Evolutionary conservation across 2,113 vertebrate species (phyloP).

Genomic region (Lontra canadensis): DNA sequence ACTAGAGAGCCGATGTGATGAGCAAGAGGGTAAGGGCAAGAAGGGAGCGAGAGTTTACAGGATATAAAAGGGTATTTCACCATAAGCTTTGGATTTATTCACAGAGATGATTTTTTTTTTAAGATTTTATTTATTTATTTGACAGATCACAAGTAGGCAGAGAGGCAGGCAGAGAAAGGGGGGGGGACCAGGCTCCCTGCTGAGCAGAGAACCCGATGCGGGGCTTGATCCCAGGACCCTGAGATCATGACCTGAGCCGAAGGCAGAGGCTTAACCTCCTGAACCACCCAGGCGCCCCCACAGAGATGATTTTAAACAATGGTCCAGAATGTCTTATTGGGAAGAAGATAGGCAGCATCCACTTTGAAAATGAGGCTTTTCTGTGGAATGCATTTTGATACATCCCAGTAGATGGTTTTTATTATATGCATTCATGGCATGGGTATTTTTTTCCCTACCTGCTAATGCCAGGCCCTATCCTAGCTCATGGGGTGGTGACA

Average conservation of each 20-base stretch:
- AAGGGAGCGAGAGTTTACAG: not conserved
- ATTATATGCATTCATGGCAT: not conserved
- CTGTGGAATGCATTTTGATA: not conserved
- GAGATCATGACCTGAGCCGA: too few relatives aligned
- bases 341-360: not conserved
- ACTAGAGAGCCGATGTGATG: not conserved
- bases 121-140: too few relatives aligned
- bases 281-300: not conserved
- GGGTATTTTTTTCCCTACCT: not conserved
- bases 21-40: not conserved
- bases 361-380: not conserved
- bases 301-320: not conserved
- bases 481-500: not conserved
- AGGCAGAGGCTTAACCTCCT: too few relatives aligned
- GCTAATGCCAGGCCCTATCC: not conserved
- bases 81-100: not conserved
- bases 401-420: not conserved
- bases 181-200: too few relatives aligned
- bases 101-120: not conserved
- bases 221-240: too few relatives aligned
- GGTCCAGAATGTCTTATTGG: slow-evolving; percentile 25
- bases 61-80: not conserved
- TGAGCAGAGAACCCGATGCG: too few relatives aligned
- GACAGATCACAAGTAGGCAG: too few relatives aligned
- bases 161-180: too few relatives aligned